Conservation (phyloP, 2,888 invertebrate species). For the Allophyes oxyacanthae region DNA sequence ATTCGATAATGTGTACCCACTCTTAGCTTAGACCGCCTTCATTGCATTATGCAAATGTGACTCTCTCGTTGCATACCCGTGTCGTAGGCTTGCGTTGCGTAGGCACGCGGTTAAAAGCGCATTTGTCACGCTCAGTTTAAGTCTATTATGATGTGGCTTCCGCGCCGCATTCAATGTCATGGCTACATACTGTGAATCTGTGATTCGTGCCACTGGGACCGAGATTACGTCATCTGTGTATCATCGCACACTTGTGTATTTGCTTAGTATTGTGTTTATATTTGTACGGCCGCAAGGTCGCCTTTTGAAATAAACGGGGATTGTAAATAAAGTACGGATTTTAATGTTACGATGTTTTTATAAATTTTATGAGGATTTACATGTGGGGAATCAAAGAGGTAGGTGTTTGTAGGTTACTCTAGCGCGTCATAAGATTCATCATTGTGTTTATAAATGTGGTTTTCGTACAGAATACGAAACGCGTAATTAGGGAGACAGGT, state of each 20-base stretch:
- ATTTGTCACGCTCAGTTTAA: constrained; percentile 62
- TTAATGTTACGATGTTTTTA: too few relatives aligned
- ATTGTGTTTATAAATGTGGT: too few relatives aligned
- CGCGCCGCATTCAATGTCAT: constrained; percentile 60
- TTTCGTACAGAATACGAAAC: too few relatives aligned
- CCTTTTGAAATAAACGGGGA: constrained; percentile 28
- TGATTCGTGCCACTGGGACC: constrained; percentile 45
- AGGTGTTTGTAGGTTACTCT: too few relatives aligned
- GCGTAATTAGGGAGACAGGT: too few relatives aligned
- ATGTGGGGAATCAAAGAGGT: too few relatives aligned
- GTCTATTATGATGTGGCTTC: constrained; percentile 54
- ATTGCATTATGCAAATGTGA: constrained; percentile 39
- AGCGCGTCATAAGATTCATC: too few relatives aligned
- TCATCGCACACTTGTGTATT: constrained; percentile 42
- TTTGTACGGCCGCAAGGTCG: constrained; percentile 45
- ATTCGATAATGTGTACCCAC: not conserved
- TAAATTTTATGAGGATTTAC: too few relatives aligned
- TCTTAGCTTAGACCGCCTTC: not conserved
- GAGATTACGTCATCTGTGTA: constrained; percentile 49
- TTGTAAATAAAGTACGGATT: not conserved
- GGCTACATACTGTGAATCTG: constrained; percentile 44
- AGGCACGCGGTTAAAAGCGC: constrained; percentile 51
- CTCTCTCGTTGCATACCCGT: constrained; percentile 16
- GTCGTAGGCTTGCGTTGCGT: constrained; percentile 45
- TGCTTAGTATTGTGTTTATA: constrained; percentile 46